Evolutionary conservation across 2,797 vertebrate genomes (phyloP).

Genomic region (Avahi laniger): DNA sequence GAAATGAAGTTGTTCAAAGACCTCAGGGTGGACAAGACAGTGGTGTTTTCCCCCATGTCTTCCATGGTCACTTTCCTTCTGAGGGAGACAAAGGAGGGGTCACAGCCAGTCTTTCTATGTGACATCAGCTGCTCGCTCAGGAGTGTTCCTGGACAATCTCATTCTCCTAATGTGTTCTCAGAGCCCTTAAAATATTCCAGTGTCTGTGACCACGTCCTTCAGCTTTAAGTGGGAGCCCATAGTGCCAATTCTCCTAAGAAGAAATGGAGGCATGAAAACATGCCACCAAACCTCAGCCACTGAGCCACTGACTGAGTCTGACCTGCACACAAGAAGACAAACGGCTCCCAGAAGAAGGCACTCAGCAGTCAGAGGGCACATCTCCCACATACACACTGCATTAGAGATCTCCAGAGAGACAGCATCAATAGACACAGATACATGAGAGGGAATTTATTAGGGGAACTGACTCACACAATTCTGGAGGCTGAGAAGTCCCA

Average conservation of each 20-base stretch:
- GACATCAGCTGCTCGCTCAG: background rate
- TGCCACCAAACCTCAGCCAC: background rate
- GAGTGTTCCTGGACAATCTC: accelerated
- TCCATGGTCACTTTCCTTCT: slow-evolving; percentile 87
- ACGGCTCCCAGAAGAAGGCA: accelerated
- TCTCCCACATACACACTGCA: background rate
- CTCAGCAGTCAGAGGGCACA: accelerated
- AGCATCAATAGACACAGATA: background rate
- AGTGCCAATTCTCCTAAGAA: background rate
- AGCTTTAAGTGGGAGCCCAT: background rate
- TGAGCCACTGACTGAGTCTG: background rate
- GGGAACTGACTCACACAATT: background rate
- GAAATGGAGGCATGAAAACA: background rate
- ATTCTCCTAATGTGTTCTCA: too few species aligned
- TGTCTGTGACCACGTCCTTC: background rate
- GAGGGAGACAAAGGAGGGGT: background rate
- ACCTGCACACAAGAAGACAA: background rate
- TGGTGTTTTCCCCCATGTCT: slow-evolving; percentile 92
- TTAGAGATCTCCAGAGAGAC: background rate
- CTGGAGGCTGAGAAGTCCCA: background rate
- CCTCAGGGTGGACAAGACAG: slow-evolving; percentile 92
- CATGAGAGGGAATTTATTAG: background rate
- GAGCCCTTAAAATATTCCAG: too few species aligned
- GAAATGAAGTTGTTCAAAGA: slow-evolving; percentile 95
- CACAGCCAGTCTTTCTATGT: background rate